phyloP scores from a whole-genome alignment of 2,888 invertebrate genomes.

The Ferdinandea cuprea region DNA sequence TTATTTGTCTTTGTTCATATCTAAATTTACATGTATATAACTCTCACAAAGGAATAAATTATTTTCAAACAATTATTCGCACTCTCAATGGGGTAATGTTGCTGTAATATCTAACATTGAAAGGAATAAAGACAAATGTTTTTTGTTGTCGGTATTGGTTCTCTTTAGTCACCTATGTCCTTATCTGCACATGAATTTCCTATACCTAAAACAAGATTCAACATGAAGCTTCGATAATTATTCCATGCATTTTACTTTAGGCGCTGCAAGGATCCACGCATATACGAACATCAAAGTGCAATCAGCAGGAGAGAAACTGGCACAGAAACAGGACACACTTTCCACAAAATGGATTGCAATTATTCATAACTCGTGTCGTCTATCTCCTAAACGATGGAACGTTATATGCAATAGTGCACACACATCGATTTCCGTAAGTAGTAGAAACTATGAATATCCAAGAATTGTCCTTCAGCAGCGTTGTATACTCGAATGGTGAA shows the following conservation, averaged over 20 bases:
- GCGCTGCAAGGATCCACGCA: conserved; percentile 9
- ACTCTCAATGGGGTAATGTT: conserved; percentile 23
- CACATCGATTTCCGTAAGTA: neutral
- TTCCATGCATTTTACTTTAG: conserved; percentile 53
- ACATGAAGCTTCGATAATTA: conserved; percentile 63
- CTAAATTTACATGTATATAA: conserved; percentile 42
- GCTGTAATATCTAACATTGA: conserved; percentile 51
- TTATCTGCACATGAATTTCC: neutral
- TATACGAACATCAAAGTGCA: conserved; percentile 7
- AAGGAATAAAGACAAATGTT: conserved; percentile 65
- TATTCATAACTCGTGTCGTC: conserved; percentile 69
- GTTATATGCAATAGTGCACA: conserved; percentile 32
- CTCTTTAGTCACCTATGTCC: conserved; percentile 2
- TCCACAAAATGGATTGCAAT: conserved; percentile 53
- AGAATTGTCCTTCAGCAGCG: conserved; percentile 45
- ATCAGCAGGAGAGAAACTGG: neutral
- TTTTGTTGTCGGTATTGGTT: conserved; percentile 46
- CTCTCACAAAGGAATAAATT: neutral
- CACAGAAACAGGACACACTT: conserved; percentile 38
- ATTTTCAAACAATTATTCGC: conserved; percentile 9
- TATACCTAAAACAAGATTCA: neutral
- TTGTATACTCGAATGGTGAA: conserved; percentile 11
- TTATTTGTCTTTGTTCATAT: conserved; percentile 48
- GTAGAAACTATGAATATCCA: conserved; percentile 1
- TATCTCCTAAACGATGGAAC: conserved; percentile 29